phyloP scores from a whole-genome alignment of 2,888 invertebrate genomes.

The Nomada ferruginata region DNA sequence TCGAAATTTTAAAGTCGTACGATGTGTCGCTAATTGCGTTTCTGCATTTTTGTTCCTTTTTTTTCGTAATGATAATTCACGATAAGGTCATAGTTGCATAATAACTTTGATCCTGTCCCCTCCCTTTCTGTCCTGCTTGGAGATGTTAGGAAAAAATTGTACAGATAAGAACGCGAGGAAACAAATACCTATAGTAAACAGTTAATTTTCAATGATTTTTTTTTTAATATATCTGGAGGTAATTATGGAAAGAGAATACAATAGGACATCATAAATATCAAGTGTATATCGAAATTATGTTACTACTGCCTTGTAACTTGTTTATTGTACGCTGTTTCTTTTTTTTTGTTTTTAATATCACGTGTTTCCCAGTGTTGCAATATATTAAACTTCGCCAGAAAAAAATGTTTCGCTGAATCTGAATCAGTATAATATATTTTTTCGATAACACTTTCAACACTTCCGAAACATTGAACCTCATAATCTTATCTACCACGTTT shows the following conservation, averaged over 20 bases:
- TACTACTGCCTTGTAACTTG: slow-evolving; percentile 42
- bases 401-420: slow-evolving; percentile 23
- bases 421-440: slow-evolving; percentile 54
- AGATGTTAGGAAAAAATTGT: slow-evolving; percentile 73
- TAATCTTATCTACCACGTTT: slow-evolving; percentile 62
- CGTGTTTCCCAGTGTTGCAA: neutral
- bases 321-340: neutral
- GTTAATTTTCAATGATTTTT: slow-evolving; percentile 40
- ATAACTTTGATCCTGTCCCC: slow-evolving; percentile 76
- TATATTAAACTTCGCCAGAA: too few species aligned
- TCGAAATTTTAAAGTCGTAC: neutral
- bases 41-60: slow-evolving; percentile 15
- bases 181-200: slow-evolving; percentile 48
- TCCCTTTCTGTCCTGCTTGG: slow-evolving; percentile 80
- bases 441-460: slow-evolving; percentile 31
- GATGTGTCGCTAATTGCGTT: slow-evolving; percentile 50
- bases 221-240: slow-evolving; percentile 73
- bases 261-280: slow-evolving; percentile 61
- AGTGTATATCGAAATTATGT: slow-evolving; percentile 54
- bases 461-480: slow-evolving; percentile 55
- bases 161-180: slow-evolving; percentile 65
- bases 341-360: neutral
- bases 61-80: slow-evolving; percentile 22
- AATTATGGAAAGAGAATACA: slow-evolving; percentile 74
- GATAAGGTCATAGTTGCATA: slow-evolving; percentile 70